Conservation (phyloP, 1,140 invertebrate species). For the Polypedilum vanderplanki region DNA sequence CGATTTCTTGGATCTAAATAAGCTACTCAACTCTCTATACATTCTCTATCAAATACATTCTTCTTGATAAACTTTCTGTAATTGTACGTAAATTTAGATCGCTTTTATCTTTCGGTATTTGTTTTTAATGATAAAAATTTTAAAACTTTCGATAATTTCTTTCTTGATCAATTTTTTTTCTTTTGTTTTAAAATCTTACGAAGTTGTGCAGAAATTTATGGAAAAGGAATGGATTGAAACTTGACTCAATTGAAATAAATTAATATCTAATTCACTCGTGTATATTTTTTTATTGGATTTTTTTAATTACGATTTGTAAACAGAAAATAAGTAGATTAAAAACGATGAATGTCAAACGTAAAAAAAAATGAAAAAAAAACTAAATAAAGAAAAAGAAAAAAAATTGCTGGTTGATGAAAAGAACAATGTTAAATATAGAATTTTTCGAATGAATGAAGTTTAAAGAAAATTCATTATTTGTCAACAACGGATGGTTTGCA, state of each 20-base stretch:
- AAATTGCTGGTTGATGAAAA: background rate
- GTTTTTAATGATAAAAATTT: background rate
- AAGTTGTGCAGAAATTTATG: slow-evolving; percentile 23
- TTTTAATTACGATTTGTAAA: background rate
- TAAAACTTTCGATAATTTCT: background rate
- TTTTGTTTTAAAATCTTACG: slow-evolving; percentile 9
- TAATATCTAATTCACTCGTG: background rate
- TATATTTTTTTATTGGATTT: background rate
- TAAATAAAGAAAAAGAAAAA: background rate
- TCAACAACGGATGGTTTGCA: background rate
- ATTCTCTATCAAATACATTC: slow-evolving; percentile 13
- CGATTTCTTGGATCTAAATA: slow-evolving; percentile 32
- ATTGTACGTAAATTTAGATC: slow-evolving; percentile 26
- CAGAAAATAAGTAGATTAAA: background rate
- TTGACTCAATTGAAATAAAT: slow-evolving; percentile 6
- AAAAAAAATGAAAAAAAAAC: background rate
- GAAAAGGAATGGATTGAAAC: slow-evolving; percentile 26
- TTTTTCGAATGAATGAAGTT: background rate
- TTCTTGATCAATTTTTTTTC: background rate
- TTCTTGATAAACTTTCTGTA: background rate
- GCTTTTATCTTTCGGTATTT: background rate
- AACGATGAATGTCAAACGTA: background rate
- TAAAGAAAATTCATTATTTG: background rate
- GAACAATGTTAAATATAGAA: slow-evolving; percentile 12
- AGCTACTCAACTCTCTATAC: slow-evolving; percentile 31